Evolutionary conservation across 2,113 vertebrate genomes (phyloP), one percentile per base, ranked within the genome.

Genomic region (Poicephalus meyeri): DNA sequence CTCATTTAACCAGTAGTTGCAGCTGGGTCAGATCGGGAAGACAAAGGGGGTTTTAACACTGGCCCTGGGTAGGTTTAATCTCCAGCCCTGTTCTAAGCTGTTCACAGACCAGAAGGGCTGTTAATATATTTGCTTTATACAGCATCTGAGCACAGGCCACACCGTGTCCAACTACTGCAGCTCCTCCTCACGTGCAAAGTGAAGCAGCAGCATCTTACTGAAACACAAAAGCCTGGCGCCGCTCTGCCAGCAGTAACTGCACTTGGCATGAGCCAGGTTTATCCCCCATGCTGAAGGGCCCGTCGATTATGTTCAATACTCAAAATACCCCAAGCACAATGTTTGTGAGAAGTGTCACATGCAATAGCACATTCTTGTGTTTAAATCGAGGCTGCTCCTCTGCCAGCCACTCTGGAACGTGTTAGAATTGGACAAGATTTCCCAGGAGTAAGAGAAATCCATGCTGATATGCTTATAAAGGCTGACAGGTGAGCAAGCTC

Each of bases 401-500:
- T 5, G 4, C 81, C 88, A 82, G 3, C 35, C 70, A n/a, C 65
- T 10, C 56, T 18, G 55, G 6, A 60, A 91, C 87, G 86, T 17
- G 77, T 89, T 65, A 58, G 95, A 81, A 68, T 63, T 28, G 55
- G 88, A 88, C 47, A 61, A 85, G 72, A 94, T 94, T 92, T 96
- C 95, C 96, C 95, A 94, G 71, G 77, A 97, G 94, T 70, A 63
- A 91, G 52, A 56, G 72, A 86, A 92, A 91, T 93, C 80, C 65
- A 16, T n/a, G 83, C 66, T 89, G 65, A 39, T 60, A 15, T 3
- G 28, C 78, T 97, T 85, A 94, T 72, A 76, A 85, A 94, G 80
- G 84, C 70, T 95, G 97, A 92, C 89, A 88, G 93, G 85, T 96
- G 92, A 97, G 84, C 94, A 95, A 85, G 93, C 79, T 84, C 81